A percentile compares a stretch with the other conserved stretches of the same genome.
phyloP scores from a whole-genome alignment of 2,888 invertebrate genomes.

The Acanthosepion pharaonis region DNA sequence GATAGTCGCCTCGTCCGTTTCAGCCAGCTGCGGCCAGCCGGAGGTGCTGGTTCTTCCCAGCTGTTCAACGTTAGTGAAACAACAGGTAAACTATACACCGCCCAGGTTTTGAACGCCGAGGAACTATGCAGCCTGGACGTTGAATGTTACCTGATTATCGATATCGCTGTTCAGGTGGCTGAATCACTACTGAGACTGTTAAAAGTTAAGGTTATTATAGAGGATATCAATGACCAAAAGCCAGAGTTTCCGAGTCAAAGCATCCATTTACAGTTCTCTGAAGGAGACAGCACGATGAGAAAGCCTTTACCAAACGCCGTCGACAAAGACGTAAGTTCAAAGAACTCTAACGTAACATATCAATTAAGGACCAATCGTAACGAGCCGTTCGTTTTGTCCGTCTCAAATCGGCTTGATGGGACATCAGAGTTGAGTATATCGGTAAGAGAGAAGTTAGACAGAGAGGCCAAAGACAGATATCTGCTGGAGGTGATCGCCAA shows the following conservation, averaged over 20 bases:
- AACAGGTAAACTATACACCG: slow-evolving; percentile 8
- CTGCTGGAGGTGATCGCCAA: slow-evolving; percentile 62
- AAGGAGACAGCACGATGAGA: slow-evolving; percentile 58
- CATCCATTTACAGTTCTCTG: slow-evolving; percentile 58
- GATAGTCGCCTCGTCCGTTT: background rate
- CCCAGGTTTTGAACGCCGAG: background rate
- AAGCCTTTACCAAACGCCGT: slow-evolving; percentile 57
- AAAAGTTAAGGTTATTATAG: slow-evolving; percentile 59
- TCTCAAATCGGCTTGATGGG: slow-evolving; percentile 61
- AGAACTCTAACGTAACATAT: slow-evolving; percentile 64
- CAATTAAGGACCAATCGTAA: slow-evolving; percentile 56
- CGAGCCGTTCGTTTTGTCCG: slow-evolving; percentile 60
- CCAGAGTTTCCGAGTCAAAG: slow-evolving; percentile 59
- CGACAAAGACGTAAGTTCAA: slow-evolving; percentile 60
- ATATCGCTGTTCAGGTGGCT: slow-evolving; percentile 60
- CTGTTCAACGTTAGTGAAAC: slow-evolving; percentile 37
- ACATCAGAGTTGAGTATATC: slow-evolving; percentile 62
- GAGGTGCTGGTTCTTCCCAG: background rate
- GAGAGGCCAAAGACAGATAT: slow-evolving; percentile 60
- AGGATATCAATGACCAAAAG: slow-evolving; percentile 65
- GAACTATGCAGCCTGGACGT: background rate
- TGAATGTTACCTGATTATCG: slow-evolving; percentile 53
- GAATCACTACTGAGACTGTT: slow-evolving; percentile 63
- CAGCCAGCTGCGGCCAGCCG: background rate
- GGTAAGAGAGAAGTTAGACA: slow-evolving; percentile 60